phyloP scores from a whole-genome alignment of 53 echinoderm and acorn worm genomes.

The Echinometra lucunter region DNA sequence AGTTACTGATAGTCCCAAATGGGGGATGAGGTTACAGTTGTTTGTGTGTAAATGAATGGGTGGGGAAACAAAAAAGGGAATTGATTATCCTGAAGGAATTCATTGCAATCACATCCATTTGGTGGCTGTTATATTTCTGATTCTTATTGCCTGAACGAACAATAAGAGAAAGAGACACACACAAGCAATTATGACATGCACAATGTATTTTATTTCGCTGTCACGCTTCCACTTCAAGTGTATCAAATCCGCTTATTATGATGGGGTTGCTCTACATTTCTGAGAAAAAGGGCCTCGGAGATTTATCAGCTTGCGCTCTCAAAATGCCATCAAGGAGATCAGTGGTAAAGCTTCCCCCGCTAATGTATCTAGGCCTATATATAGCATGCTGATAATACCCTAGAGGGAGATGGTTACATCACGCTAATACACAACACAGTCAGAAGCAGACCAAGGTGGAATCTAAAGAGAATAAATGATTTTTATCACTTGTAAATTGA shows the following conservation, averaged over 20 bases:
- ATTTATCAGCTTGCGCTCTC: conserved; percentile 10
- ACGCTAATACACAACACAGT: not conserved
- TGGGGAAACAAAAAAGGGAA: not conserved
- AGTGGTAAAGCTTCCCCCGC: conserved; percentile 7
- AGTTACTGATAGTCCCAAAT: not conserved
- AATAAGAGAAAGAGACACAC: not conserved
- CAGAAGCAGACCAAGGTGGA: not conserved
- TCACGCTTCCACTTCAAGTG: not conserved
- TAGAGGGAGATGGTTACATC: not conserved
- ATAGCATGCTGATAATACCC: conserved; percentile 32
- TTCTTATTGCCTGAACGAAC: not conserved
- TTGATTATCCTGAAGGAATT: not conserved
- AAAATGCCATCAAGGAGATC: conserved; percentile 42
- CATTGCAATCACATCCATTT: not conserved
- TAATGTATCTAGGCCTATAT: conserved; percentile 24
- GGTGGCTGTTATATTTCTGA: not conserved
- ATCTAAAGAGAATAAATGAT: not conserved
- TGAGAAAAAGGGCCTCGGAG: not conserved
- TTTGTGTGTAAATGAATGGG: not conserved
- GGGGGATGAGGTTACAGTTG: not conserved
- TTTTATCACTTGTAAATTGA: conserved; percentile 24
- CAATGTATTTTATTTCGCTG: not conserved
- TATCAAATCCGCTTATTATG: conserved; percentile 23
- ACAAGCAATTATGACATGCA: conserved; percentile 1
- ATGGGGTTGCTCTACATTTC: not conserved